Conservation (phyloP, 2,888 invertebrate species). For the Anodontia alba region DNA sequence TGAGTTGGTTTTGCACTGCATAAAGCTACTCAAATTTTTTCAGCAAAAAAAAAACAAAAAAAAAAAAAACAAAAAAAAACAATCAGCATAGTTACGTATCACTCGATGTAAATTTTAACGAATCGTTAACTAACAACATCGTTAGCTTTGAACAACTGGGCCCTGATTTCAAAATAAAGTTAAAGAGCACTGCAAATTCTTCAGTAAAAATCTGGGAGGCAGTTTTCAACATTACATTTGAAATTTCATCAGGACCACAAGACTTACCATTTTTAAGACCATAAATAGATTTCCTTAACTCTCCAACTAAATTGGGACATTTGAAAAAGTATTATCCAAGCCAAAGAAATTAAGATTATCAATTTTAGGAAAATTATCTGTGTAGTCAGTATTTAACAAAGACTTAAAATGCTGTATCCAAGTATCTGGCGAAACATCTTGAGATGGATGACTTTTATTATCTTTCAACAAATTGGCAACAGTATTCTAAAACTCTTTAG, state of each 20-base stretch:
- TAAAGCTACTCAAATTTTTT: too few relatives aligned
- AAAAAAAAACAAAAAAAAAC: too few relatives aligned
- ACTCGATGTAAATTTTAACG: too few relatives aligned
- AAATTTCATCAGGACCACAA: conserved; percentile 6
- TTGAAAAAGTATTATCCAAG: conserved; percentile 1
- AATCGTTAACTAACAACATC: too few relatives aligned
- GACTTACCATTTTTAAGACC: background rate
- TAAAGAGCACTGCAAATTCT: background rate
- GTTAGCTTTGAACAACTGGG: too few relatives aligned
- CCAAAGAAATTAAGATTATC: background rate
- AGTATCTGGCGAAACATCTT: too few relatives aligned
- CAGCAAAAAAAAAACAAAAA: too few relatives aligned
- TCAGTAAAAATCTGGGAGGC: background rate
- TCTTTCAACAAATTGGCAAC: too few relatives aligned
- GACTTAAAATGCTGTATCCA: conserved; percentile 1
- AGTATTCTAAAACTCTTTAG: too few relatives aligned
- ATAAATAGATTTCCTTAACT: background rate
- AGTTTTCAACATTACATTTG: conserved; percentile 10
- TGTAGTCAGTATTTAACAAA: background rate
- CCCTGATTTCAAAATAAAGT: background rate
- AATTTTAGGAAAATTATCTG: background rate
- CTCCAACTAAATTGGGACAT: background rate
- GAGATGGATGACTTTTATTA: too few relatives aligned
- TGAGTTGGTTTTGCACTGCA: too few relatives aligned
- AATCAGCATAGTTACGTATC: too few relatives aligned